These are phyloP conservation scores for Siniperca chuatsi DNA, from an alignment of 2,113 vertebrate species.

Conservation along the genomic window DNA sequence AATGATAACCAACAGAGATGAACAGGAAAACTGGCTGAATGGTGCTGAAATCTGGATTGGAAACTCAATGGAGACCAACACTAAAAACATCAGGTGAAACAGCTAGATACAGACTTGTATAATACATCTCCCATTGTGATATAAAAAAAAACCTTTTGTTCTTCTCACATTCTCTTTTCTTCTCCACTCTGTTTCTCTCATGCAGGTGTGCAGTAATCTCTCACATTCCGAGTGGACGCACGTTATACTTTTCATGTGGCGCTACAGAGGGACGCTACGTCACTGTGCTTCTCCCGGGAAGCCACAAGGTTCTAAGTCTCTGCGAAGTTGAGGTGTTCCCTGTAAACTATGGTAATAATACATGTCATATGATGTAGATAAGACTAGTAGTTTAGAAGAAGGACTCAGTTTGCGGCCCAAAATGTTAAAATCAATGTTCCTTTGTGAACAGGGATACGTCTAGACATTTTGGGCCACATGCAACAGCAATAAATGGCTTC, in stretches of 20 bases:
- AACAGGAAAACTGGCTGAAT: neutral
- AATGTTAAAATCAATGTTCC: neutral
- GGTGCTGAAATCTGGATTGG: slow-evolving; percentile 49
- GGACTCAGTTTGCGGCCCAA: neutral
- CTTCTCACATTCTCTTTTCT: neutral
- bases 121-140: neutral
- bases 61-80: neutral
- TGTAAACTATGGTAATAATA: slow-evolving; percentile 1
- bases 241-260: neutral
- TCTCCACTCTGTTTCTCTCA: neutral
- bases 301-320: neutral
- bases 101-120: neutral
- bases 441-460: neutral
- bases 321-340: slow-evolving; percentile 42
- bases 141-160: neutral
- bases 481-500: too few relatives aligned
- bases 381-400: neutral
- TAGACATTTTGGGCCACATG: too few relatives aligned
- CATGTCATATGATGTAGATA: too few relatives aligned
- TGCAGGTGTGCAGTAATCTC: slow-evolving; percentile 22
- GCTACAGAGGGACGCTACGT: slow-evolving; percentile 1
- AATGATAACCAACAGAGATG: slow-evolving; percentile 1
- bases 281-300: slow-evolving; percentile 15
- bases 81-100: slow-evolving; percentile 4
- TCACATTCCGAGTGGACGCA: rapidly evolving